Conservation (phyloP, 2,113 vertebrate species). For the Embiotoca jacksoni region DNA sequence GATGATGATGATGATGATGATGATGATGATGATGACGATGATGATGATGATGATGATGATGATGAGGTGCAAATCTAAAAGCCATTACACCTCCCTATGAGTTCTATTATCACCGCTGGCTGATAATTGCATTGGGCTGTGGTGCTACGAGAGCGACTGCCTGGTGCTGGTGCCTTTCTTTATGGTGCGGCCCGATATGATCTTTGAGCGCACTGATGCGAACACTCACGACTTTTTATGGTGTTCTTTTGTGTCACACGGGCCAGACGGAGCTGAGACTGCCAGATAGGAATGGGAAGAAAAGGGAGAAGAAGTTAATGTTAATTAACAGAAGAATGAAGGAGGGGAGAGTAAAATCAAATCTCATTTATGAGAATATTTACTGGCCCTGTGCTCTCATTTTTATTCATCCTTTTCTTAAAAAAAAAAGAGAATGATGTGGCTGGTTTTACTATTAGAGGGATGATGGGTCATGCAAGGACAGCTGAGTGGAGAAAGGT, state of each 20-base stretch:
- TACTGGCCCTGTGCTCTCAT: conserved; percentile 58
- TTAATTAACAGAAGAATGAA: conserved; percentile 78
- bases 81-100: conserved; percentile 76
- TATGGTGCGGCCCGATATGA: conserved; percentile 64
- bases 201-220: conserved; percentile 72
- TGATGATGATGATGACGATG: conserved; percentile 73
- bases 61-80: conserved; percentile 82
- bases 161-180: conserved; percentile 58
- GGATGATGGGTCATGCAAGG: conserved; percentile 57
- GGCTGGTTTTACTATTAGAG: conserved; percentile 62
- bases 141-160: conserved; percentile 58
- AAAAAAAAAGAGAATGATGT: conserved; percentile 40
- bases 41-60: conserved; percentile 75
- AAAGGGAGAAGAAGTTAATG: conserved; percentile 62
- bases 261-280: conserved; percentile 58
- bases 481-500: conserved; percentile 48
- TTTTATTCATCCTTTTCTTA: conserved; percentile 64
- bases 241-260: conserved; percentile 75
- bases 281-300: conserved; percentile 60
- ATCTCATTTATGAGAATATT: conserved; percentile 77
- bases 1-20: conserved; percentile 73
- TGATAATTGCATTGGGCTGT: conserved; percentile 76
- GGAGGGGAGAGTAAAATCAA: conserved; percentile 57
- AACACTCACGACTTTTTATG: conserved; percentile 67
- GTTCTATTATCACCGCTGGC: conserved; percentile 75